phyloP scores from a whole-genome alignment of 2,888 invertebrate genomes.

The Hetaerina titia region DNA sequence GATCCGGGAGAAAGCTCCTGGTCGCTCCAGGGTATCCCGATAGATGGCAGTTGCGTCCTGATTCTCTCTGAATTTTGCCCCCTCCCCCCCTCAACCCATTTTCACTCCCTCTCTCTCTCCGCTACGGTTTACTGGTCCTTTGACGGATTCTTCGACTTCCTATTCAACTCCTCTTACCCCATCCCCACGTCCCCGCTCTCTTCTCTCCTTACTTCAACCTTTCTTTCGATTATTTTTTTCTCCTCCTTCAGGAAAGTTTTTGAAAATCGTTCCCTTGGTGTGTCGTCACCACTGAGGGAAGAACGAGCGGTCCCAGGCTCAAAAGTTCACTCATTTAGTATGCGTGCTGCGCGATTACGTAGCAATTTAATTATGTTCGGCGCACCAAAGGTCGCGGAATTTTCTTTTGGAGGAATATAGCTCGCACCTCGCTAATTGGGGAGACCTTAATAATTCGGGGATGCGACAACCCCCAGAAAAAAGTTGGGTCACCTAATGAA shows the following conservation, averaged over 20 bases:
- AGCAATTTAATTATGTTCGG: not conserved
- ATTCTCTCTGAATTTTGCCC: not conserved
- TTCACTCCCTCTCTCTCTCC: not conserved
- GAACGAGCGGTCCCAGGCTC: not conserved
- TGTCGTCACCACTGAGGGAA: not conserved
- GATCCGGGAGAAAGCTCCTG: not conserved
- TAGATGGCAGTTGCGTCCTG: constrained; percentile 4
- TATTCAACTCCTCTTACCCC: not conserved
- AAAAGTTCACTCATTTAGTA: not conserved
- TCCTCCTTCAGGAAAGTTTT: too few species aligned
- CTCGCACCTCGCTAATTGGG: not conserved
- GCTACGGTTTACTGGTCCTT: too few species aligned
- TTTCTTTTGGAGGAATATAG: not conserved
- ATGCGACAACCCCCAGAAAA: not conserved
- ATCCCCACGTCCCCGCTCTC: not conserved
- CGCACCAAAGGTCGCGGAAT: not conserved
- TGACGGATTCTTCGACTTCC: too few species aligned
- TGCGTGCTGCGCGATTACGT: not conserved
- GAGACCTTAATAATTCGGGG: not conserved
- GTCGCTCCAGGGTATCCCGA: not conserved
- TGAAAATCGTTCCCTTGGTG: not conserved
- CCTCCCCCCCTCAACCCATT: not conserved
- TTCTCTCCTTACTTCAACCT: not conserved
- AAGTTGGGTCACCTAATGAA: not conserved
- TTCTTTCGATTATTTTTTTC: too few species aligned